These are phyloP conservation scores for Holcopasites calliopsidis DNA, from an alignment of 1,140 invertebrate genomes.

Conservation along the genomic window DNA sequence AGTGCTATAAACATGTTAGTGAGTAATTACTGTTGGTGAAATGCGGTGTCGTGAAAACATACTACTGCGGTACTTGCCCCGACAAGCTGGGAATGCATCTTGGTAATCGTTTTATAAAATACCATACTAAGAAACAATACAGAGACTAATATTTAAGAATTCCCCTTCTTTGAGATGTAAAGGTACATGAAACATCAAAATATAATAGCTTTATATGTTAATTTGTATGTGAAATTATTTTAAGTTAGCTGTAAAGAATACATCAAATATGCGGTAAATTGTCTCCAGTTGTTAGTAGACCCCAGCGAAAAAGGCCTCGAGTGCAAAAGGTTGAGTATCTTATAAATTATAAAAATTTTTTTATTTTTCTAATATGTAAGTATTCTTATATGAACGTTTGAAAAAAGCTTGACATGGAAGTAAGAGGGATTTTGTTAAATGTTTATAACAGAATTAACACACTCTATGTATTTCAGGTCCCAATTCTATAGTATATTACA, in stretches of 20 bases:
- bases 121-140: no score
- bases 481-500: conserved; percentile 83
- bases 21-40: no score
- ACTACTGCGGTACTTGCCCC: no score
- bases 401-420: not conserved
- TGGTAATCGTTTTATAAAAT: no score
- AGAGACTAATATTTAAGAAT: not conserved
- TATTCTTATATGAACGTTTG: not conserved
- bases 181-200: not conserved
- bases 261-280: not conserved
- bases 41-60: no score
- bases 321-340: no score
- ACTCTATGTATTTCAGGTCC: conserved; percentile 60
- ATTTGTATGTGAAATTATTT: not conserved
- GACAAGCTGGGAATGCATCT: no score
- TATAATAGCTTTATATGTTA: not conserved
- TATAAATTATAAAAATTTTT: no score
- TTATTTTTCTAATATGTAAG: no score
- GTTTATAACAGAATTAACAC: conserved; percentile 7
- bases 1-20: no score
- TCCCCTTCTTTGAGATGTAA: not conserved
- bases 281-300: not conserved
- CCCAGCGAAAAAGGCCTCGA: not conserved
- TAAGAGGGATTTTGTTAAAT: not conserved
- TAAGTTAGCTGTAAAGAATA: not conserved